Percentiles rank a stretch among this genome's conserved stretches.
phyloP scores from a whole-genome alignment of 2,113 vertebrate genomes.

The Anolis carolinensis region DNA sequence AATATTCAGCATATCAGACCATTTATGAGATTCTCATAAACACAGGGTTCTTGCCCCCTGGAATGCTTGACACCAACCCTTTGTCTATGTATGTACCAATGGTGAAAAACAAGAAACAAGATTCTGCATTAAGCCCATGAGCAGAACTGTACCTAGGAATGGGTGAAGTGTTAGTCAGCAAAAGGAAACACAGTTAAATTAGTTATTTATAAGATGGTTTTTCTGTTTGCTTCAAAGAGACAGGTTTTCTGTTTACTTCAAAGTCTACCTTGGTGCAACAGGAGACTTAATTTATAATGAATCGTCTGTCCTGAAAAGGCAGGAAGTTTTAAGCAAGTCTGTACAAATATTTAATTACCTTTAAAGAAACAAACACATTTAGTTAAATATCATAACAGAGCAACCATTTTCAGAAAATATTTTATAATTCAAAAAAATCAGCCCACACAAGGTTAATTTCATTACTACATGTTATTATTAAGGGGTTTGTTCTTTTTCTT shows the following conservation, averaged over 20 bases:
- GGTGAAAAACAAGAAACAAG: background rate
- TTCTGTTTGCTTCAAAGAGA: background rate
- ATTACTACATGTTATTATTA: background rate
- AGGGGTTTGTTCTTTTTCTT: background rate
- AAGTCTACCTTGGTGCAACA: background rate
- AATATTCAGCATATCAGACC: background rate
- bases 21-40: background rate
- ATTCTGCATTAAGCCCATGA: background rate
- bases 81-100: background rate
- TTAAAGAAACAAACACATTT: constrained; percentile 14
- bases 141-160: too few species aligned
- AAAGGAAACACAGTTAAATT: background rate
- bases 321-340: constrained; percentile 6
- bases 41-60: background rate
- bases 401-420: background rate
- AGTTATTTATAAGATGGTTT: background rate
- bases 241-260: background rate
- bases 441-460: constrained; percentile 9
- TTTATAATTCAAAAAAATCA: constrained; percentile 17
- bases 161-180: too few species aligned
- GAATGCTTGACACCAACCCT: background rate
- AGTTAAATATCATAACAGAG: background rate
- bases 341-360: background rate
- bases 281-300: constrained; percentile 1
- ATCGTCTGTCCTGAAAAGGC: background rate